Evolutionary conservation across 2,113 vertebrate species (phyloP).

Genomic region (Chionodraco myersi): DNA sequence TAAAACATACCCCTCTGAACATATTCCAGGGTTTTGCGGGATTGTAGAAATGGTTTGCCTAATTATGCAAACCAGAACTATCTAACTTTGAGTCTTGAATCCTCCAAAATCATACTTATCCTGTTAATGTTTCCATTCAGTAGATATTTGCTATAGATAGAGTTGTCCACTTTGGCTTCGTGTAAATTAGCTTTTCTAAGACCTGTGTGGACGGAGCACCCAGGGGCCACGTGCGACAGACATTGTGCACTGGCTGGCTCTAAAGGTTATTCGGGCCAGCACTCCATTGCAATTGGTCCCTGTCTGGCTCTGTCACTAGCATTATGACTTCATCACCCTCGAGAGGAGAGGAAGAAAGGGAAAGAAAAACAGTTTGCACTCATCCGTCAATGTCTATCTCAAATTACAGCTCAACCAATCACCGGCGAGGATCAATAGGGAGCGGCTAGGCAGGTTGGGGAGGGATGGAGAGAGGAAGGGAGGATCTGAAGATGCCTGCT

Average conservation of each 20-base stretch:
- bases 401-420: slow-evolving; percentile 88
- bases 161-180: slow-evolving; percentile 9
- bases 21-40: neutral
- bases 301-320: slow-evolving; percentile 75
- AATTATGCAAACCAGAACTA: neutral
- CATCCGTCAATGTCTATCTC: slow-evolving; percentile 91
- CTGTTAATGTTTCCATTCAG: neutral
- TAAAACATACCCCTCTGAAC: neutral
- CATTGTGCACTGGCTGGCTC: slow-evolving; percentile 73
- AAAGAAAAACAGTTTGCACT: slow-evolving; percentile 84
- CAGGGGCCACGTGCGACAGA: slow-evolving; percentile 61
- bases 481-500: slow-evolving; percentile 79
- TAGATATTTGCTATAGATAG: too few species aligned
- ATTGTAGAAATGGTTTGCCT: neutral
- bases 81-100: neutral
- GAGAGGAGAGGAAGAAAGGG: slow-evolving; percentile 78
- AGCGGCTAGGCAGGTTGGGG: slow-evolving; percentile 82
- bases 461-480: slow-evolving; percentile 76
- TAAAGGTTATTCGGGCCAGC: slow-evolving; percentile 78
- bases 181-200: slow-evolving; percentile 72
- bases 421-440: slow-evolving; percentile 87
- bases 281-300: slow-evolving; percentile 76
- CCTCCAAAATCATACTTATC: neutral
- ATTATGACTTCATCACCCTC: slow-evolving; percentile 85
- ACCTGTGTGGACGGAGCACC: slow-evolving; percentile 51